phyloP scores from a whole-genome alignment of 2,113 vertebrate genomes.

The Chloroceryle aenea region DNA sequence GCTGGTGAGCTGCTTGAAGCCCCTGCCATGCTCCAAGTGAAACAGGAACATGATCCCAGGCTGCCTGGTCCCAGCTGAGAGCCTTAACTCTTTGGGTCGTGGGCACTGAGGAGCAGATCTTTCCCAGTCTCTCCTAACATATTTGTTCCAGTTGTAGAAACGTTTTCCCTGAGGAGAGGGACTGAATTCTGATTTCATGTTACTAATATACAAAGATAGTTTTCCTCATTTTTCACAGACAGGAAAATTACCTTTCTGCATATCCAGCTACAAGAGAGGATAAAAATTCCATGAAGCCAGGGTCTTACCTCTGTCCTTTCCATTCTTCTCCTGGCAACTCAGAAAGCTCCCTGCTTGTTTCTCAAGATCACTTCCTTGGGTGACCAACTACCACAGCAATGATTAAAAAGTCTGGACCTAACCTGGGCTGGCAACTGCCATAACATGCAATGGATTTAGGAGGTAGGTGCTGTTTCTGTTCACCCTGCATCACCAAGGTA shows the following conservation, averaged over 20 bases:
- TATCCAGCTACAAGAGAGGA: not conserved
- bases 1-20: not conserved
- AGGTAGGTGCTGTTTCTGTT: not conserved
- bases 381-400: not conserved
- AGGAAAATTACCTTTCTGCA: not conserved
- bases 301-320: not conserved
- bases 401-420: not conserved
- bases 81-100: not conserved
- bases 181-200: not conserved
- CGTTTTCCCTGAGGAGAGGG: not conserved
- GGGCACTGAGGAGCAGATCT: not conserved
- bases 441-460: not conserved
- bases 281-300: not conserved
- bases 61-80: not conserved
- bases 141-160: not conserved
- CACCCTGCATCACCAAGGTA: not conserved
- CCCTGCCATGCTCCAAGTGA: not conserved
- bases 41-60: not conserved
- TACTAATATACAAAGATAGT: not conserved
- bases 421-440: not conserved
- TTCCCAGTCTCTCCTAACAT: not conserved
- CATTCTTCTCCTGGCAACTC: not conserved
- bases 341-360: not conserved
- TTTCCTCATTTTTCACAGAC: not conserved
- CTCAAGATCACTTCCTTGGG: not conserved